Percentiles rank a stretch among this genome's conserved stretches.
Conservation (phyloP, 2,797 vertebrate species). For the Chromis chromis region DNA sequence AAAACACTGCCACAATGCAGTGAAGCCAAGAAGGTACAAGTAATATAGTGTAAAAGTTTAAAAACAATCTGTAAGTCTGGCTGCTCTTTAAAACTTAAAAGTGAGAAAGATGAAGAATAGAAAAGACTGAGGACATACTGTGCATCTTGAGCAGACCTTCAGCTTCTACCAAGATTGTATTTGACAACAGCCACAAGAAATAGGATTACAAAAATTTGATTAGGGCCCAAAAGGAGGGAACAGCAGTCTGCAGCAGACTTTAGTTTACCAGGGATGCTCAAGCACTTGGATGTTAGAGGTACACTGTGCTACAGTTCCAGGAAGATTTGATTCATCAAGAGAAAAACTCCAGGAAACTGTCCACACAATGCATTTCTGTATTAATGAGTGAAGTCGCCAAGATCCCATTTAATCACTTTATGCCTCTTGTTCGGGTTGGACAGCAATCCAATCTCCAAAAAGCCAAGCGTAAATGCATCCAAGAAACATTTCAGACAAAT, state of each 20-base stretch:
- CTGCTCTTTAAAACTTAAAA: not conserved
- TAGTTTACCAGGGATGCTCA: not conserved
- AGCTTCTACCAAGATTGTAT: not conserved
- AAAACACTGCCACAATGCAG: not conserved
- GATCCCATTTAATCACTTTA: not conserved
- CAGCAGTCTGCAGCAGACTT: not conserved
- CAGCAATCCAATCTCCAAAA: not conserved
- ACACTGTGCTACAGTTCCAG: too few relatives aligned
- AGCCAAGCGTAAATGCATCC: not conserved
- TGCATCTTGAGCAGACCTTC: not conserved
- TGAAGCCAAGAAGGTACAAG: constrained; percentile 19
- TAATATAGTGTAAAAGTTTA: constrained; percentile 5
- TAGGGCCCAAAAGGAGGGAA: not conserved
- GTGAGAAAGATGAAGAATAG: not conserved
- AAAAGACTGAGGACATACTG: not conserved
- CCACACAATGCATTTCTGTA: not conserved
- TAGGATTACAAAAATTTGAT: constrained; percentile 11
- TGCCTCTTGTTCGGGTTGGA: not conserved
- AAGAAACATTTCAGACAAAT: not conserved
- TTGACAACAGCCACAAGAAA: not conserved
- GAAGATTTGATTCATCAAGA: too few relatives aligned
- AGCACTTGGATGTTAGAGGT: too few relatives aligned
- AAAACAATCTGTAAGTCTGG: not conserved
- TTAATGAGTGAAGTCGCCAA: not conserved
- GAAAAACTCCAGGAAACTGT: not conserved